Base-by-base conservation (phyloP, 2,113 vertebrate species). In the Oreochromis niloticus region DNA sequence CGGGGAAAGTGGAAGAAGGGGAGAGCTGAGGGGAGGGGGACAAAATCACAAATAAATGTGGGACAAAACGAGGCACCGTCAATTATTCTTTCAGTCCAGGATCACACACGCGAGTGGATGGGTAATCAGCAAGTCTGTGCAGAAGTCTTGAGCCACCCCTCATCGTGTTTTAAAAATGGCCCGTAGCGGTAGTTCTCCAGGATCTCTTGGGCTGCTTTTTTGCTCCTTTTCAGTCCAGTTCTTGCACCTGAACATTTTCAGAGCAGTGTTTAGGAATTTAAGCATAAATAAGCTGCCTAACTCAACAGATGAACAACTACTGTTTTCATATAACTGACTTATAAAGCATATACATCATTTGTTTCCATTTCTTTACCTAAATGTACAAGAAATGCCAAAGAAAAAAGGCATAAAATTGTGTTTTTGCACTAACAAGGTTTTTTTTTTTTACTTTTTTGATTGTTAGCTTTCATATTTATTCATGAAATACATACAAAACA, bases 1-100 rank as follows among this genome's bases (percentile, higher is more conserved):
- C 0, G 7, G 5, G 13, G 39, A 4, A 0, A 66, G 13, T 43
- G 39, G 7, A 43, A 43, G 66, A 41, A 24, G n/a, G 22, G 1
- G 39, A 43, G n/a, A 71, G 66, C 39, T 71, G 39, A 71, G 39
- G 7, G 8, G 17, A 19, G 48, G 48, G 39, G 66, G 12, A 0
- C n/a, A 6, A 9, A 71, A 68, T 22, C 7, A 68, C 36, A 68
- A 41, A 68, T 63, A 68, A 68, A 22, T 12, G 36, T 41, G 66
- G 27, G 27, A 32, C 7, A 32, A 32, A 17, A 17, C 2, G 30
- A 34, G 56, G 7, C 0, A 71, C 12, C 24, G 63, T 71, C 0
- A 71, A 6, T 41, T 71, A 41, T 43, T 22, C 11, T 71, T 68
- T 14, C 0, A 24, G 19, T 71, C 19, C 36, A 43, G 63, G 36